A percentile compares a stretch with the other conserved stretches of the same genome.
phyloP scores from a whole-genome alignment of 1,140 invertebrate species.

The Drosophila ironensis region DNA sequence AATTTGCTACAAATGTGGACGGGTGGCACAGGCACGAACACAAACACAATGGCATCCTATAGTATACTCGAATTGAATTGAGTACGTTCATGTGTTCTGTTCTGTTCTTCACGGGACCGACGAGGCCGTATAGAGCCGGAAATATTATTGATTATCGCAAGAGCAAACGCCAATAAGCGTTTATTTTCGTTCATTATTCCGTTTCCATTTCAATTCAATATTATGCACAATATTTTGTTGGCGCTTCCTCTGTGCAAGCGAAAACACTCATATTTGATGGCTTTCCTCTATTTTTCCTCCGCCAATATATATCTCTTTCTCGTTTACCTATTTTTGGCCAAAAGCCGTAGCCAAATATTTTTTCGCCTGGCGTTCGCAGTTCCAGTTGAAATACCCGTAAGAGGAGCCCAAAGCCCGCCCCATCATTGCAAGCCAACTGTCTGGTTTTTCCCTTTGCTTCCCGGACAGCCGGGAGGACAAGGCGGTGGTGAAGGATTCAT shows the following conservation, averaged over 20 bases:
- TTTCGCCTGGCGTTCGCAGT: constrained; percentile 42
- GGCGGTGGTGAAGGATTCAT: constrained; percentile 41
- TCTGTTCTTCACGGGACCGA: background rate
- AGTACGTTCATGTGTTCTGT: constrained; percentile 17
- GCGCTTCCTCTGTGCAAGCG: constrained; percentile 34
- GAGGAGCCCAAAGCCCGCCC: constrained; percentile 23
- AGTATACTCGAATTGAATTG: constrained; percentile 25
- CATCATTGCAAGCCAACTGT: constrained; percentile 18
- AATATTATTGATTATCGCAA: constrained; percentile 74
- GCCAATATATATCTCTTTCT: background rate
- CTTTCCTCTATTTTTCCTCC: constrained; percentile 2
- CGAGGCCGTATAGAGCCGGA: constrained; percentile 38
- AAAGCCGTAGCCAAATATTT: constrained; percentile 45
- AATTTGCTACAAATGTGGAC: constrained; percentile 29
- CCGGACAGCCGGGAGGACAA: constrained; percentile 9
- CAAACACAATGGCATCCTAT: background rate
- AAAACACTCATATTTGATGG: constrained; percentile 67
- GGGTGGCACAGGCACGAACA: constrained; percentile 13
- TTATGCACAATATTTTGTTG: constrained; percentile 13
- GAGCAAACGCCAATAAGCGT: constrained; percentile 51
- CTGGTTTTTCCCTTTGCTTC: constrained; percentile 56
- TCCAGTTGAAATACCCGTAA: constrained; percentile 47
- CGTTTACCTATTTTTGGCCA: constrained; percentile 68
- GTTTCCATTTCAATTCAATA: constrained; percentile 54
- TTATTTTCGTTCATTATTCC: constrained; percentile 45